Percentiles rank a stretch among this genome's conserved stretches.
These are phyloP conservation scores for Caenorhabditis tropicalis DNA, from an alignment of 1,140 invertebrate genomes.

Conservation along the genomic window DNA sequence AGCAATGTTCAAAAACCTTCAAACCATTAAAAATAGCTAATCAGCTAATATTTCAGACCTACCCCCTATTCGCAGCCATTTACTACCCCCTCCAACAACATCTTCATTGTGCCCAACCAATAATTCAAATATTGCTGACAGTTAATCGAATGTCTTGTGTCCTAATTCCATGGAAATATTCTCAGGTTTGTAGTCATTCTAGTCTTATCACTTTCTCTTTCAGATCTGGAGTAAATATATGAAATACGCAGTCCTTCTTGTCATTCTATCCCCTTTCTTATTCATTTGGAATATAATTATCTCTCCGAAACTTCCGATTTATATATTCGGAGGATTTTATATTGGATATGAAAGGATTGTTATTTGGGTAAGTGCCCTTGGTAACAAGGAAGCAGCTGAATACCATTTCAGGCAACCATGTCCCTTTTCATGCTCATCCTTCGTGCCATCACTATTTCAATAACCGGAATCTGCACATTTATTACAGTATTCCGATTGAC, in stretches of 20 bases:
- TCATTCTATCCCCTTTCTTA: not conserved
- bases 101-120: conserved; percentile 26
- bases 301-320: not conserved
- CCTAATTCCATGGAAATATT: not conserved
- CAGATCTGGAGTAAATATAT: not conserved
- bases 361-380: not conserved
- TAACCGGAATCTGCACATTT: conserved; percentile 9
- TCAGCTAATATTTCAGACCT: not conserved
- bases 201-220: not conserved
- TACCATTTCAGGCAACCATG: conserved; percentile 26
- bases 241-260: not conserved
- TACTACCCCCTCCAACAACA: conserved; percentile 28
- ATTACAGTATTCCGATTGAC: conserved; percentile 10
- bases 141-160: conserved; percentile 26
- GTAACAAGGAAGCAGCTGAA: not conserved
- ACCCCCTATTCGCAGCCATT: not conserved
- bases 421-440: conserved; percentile 3
- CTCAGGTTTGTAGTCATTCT: not conserved
- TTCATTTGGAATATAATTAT: conserved; percentile 26
- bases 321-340: conserved; percentile 22
- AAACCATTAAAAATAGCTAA: too few relatives aligned
- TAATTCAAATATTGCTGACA: conserved; percentile 1
- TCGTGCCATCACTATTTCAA: not conserved
- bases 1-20: too few relatives aligned
- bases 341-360: conserved; percentile 9